These are phyloP conservation scores for Nymphalis c-album DNA, from an alignment of 2,888 invertebrate genomes.

Conservation along the genomic window DNA sequence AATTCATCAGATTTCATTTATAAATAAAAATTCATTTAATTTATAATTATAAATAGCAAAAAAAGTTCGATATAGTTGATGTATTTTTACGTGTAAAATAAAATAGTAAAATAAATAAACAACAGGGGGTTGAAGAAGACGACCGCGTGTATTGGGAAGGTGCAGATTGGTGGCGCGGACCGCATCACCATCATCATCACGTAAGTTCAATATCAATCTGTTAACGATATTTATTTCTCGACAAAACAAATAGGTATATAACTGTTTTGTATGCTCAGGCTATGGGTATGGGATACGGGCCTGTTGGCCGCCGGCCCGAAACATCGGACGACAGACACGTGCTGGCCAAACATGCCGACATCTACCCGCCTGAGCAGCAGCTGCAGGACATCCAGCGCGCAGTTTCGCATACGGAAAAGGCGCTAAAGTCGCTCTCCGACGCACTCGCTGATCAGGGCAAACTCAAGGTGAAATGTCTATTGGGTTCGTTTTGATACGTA, in stretches of 20 bases:
- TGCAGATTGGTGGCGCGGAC: conserved; percentile 78
- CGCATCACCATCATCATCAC: conserved; percentile 66
- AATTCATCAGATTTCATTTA: too few species aligned
- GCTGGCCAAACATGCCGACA: conserved; percentile 94
- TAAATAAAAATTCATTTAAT: too few species aligned
- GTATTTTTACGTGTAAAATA: background rate
- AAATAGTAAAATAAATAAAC: too few species aligned
- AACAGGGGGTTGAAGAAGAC: conserved; percentile 86
- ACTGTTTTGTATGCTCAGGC: conserved; percentile 38
- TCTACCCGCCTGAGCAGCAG: conserved; percentile 96
- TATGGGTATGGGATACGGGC: conserved; percentile 58
- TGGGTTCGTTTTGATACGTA: background rate
- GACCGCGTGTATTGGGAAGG: conserved; percentile 95
- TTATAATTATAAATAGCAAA: too few species aligned
- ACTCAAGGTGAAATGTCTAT: conserved; percentile 59
- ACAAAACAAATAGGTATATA: conserved; percentile 11
- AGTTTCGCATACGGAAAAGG: conserved; percentile 95
- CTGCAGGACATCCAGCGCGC: conserved; percentile 94
- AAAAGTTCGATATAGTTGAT: background rate
- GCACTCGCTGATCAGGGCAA: conserved; percentile 84
- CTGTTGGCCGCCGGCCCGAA: conserved; percentile 89
- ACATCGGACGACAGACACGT: conserved; percentile 98
- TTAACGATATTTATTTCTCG: background rate
- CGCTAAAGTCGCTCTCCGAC: conserved; percentile 96
- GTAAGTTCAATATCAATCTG: conserved; percentile 39